Evolutionary conservation across 2,797 vertebrate species (phyloP).

Genomic region (Pterois miles): DNA sequence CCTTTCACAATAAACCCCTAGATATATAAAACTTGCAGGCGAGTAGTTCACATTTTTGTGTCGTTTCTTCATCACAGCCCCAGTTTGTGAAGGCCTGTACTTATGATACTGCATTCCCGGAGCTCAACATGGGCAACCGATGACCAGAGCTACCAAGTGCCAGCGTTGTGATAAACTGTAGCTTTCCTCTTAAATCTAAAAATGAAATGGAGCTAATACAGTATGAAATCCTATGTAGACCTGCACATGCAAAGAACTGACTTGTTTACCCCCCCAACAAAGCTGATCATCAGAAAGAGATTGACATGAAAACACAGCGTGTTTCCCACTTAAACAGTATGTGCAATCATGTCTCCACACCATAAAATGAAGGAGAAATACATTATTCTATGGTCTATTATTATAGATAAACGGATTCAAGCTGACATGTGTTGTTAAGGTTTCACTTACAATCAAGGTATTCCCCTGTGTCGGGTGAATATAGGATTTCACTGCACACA

Average conservation of each 20-base stretch:
- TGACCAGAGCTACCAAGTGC: neutral
- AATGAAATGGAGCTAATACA: neutral
- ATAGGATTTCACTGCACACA: neutral
- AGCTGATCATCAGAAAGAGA: neutral
- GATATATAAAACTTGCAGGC: no score
- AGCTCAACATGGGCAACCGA: neutral
- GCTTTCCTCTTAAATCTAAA: neutral
- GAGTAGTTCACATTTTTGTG: no score
- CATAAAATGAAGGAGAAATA: neutral
- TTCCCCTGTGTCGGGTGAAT: neutral
- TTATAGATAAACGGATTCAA: neutral
- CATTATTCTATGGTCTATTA: neutral
- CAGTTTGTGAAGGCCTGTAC: no score
- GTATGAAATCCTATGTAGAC: neutral
- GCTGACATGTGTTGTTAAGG: neutral
- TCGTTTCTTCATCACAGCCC: no score
- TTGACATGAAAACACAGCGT: neutral
- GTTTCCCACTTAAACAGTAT: neutral
- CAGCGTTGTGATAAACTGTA: neutral
- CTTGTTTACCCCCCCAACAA: no score
- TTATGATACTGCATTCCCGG: no score
- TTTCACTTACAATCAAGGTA: neutral
- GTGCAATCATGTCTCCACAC: neutral
- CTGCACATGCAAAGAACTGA: neutral
- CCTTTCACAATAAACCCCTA: no score